Percentiles rank a stretch among this genome's conserved stretches.
phyloP scores from a whole-genome alignment of 2,113 vertebrate species.

The Lagenorhynchus albirostris region DNA sequence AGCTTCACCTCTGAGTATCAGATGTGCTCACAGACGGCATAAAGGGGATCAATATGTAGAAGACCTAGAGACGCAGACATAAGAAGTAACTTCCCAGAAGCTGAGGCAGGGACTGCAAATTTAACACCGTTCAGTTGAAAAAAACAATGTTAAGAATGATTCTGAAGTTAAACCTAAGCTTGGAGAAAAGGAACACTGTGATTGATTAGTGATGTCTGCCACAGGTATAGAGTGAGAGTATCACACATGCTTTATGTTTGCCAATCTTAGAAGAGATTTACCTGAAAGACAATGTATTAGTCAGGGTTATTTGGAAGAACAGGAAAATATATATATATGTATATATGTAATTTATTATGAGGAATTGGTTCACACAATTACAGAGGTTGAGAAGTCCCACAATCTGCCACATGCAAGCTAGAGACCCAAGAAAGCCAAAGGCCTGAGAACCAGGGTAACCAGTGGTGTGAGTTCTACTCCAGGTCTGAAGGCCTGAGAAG shows the following conservation, averaged over 20 bases:
- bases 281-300: not conserved
- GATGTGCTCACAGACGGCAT: not conserved
- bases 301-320: not conserved
- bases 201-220: not conserved
- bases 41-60: not conserved
- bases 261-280: not conserved
- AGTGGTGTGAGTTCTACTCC: not conserved
- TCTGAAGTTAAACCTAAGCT: not conserved
- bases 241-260: not conserved
- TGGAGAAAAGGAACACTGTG: not conserved
- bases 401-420: not conserved
- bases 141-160: not conserved
- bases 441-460: not conserved
- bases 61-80: not conserved
- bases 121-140: not conserved
- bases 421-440: not conserved
- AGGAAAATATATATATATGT: not conserved
- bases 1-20: not conserved
- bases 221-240: accelerated
- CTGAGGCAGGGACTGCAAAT: not conserved
- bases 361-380: not conserved
- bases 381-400: not conserved
- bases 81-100: not conserved
- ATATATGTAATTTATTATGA: not conserved
- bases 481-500: not conserved